Evolutionary conservation across 2,888 invertebrate genomes (phyloP), one percentile per base, ranked within the genome.

Genomic region (Trachelus iudaicus): DNA sequence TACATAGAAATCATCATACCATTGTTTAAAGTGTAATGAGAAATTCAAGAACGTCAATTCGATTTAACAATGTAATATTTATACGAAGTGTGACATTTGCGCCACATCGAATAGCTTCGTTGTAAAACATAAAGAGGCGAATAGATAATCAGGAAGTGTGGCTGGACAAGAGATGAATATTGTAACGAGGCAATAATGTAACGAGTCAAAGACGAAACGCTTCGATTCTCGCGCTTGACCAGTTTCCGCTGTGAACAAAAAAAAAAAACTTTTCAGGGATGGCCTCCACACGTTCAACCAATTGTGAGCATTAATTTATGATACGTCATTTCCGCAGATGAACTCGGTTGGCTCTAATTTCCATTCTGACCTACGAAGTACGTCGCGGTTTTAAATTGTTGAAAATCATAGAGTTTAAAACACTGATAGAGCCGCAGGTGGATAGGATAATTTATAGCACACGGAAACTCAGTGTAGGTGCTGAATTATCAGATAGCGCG

Each of bases 341-440:
- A 56, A 56, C 9, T 56, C 56, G 56, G 56, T 56, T 56, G 56
- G 56, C 56, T 56, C 9, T 56, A 23, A 56, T 56, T 56, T 56
- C 1, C 56, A 56, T 56, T 56, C 6, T 56, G 56, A 56, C 56
- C 56, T 56, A 56, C 33, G 37, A 37, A 34, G 68, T 75, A 56
- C 69, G 23, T 75, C 75, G 69, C 33, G 69, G n/a, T 30, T 34
- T 77, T 34, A 77, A 40, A 23, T 56, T 56, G 56, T 23, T 56
- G 6, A 56, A 9, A 56, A 23, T 23, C 56, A 56, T 56, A 56
- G 56, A 56, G 9, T 23, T 56, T 23, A 6, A 56, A 56, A 56
- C 9, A 56, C 2, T 9, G 1, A 56, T 56, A 56, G 56, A 56
- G 56, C 9, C 1, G 56, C 56, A 56, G 0, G 2, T 56, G 23